Evolutionary conservation across 2,113 vertebrate genomes (phyloP).

Genomic region (Gasterosteus aculeatus): DNA sequence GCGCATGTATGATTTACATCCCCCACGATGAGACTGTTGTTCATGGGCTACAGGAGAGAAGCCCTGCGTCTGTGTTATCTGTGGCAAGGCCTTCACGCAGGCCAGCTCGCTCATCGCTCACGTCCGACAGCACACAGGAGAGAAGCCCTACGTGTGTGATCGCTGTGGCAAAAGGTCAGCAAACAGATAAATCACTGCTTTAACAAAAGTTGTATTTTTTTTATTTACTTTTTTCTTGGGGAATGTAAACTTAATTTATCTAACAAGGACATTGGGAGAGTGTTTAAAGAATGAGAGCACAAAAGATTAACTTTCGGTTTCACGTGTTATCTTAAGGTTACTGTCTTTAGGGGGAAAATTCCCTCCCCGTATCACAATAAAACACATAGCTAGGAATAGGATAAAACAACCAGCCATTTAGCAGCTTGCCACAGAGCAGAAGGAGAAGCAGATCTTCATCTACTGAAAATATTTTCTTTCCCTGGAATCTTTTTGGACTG

Average conservation of each 20-base stretch:
- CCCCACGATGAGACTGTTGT: not conserved
- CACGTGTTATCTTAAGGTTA: not conserved
- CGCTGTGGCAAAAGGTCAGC: conserved; percentile 96
- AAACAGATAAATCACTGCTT: not conserved
- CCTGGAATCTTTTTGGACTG: not conserved
- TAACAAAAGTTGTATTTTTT: not conserved
- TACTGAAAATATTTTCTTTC: not conserved
- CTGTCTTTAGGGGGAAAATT: not conserved
- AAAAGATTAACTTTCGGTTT: not conserved
- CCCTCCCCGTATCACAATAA: not conserved
- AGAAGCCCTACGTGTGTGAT: conserved; percentile 98
- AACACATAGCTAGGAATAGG: not conserved
- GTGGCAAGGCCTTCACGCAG: conserved; percentile 97
- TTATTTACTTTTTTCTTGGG: not conserved
- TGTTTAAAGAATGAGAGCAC: not conserved
- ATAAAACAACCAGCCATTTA: not conserved
- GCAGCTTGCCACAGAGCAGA: not conserved
- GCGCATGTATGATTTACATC: not conserved
- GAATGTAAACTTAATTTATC: not conserved
- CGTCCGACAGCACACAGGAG: conserved; percentile 96
- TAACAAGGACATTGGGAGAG: not conserved
- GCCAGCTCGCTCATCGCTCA: conserved; percentile 98
- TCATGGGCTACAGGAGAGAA: conserved; percentile 88
- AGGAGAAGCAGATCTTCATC: not conserved
- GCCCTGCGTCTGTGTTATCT: conserved; percentile 93